phyloP scores from a whole-genome alignment of 2,113 vertebrate species.

The Nematolebias whitei region DNA sequence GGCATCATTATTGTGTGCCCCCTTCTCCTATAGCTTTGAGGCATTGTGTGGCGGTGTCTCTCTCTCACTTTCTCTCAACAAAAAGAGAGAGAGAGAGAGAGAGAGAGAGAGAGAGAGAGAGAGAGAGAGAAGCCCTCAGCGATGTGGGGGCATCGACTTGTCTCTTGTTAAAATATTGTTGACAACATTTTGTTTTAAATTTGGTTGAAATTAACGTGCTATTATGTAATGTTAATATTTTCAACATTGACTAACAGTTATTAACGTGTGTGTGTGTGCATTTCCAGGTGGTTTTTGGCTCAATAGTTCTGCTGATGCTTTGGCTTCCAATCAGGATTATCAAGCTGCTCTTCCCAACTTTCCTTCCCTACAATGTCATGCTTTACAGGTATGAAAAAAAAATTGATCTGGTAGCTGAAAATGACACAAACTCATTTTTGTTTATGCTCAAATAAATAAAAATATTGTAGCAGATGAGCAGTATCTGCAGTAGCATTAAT shows the following conservation, averaged over 20 bases:
- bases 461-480: not conserved
- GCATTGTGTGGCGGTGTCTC: too few relatives aligned
- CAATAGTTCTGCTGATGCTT: conserved; percentile 96
- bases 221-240: too few relatives aligned
- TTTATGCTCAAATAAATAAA: not conserved
- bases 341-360: conserved; percentile 88
- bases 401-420: not conserved
- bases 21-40: too few relatives aligned
- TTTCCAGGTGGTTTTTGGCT: conserved; percentile 94
- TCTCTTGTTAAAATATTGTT: too few relatives aligned
- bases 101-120: too few relatives aligned
- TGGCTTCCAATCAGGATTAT: conserved; percentile 97
- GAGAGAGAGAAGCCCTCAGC: too few relatives aligned
- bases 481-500: not conserved
- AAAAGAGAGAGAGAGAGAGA: too few relatives aligned
- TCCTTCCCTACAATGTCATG: conserved; percentile 98
- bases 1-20: too few relatives aligned
- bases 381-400: conserved; percentile 88
- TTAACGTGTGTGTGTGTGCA: not conserved
- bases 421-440: not conserved
- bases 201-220: too few relatives aligned
- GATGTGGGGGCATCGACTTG: too few relatives aligned
- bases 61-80: too few relatives aligned
- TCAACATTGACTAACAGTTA: not conserved
- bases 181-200: too few relatives aligned